A percentile compares a stretch with the other conserved stretches of the same genome.
These are phyloP conservation scores for Ceriagrion tenellum DNA, from an alignment of 2,888 invertebrate genomes.

Conservation along the genomic window DNA sequence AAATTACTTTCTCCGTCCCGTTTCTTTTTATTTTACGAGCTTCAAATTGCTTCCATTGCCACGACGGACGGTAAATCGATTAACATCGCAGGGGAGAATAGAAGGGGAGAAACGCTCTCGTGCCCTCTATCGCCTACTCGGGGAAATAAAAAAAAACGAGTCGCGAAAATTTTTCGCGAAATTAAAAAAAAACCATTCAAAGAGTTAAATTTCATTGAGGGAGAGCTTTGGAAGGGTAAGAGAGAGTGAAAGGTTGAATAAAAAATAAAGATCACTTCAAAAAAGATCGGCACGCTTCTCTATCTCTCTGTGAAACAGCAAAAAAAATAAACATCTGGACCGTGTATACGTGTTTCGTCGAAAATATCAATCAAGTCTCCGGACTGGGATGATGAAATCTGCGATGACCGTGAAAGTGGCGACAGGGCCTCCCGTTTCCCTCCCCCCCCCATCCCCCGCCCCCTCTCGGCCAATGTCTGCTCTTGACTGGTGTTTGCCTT, in stretches of 20 bases:
- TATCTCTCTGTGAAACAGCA: not conserved
- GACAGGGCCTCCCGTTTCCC: not conserved
- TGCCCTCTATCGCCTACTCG: too few species aligned
- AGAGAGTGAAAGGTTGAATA: not conserved
- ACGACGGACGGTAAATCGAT: not conserved
- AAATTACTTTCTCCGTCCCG: not conserved
- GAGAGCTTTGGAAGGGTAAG: not conserved
- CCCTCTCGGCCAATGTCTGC: too few species aligned
- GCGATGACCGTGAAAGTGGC: not conserved
- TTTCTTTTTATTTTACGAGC: not conserved
- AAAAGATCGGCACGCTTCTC: too few species aligned
- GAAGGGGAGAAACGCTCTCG: not conserved
- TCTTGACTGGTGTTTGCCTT: too few species aligned
- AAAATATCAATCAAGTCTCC: not conserved
- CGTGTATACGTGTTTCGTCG: not conserved
- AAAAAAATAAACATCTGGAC: not conserved
- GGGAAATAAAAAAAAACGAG: not conserved
- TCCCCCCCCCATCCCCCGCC: not conserved
- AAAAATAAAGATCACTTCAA: not conserved
- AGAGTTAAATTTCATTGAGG: not conserved
- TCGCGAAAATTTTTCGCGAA: not conserved
- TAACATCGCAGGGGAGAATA: not conserved
- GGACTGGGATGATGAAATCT: not conserved
- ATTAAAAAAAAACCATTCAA: not conserved
- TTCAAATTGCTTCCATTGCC: not conserved